Base-by-base conservation (phyloP, 2,888 invertebrate genomes). In the Lottia gigantea region DNA sequence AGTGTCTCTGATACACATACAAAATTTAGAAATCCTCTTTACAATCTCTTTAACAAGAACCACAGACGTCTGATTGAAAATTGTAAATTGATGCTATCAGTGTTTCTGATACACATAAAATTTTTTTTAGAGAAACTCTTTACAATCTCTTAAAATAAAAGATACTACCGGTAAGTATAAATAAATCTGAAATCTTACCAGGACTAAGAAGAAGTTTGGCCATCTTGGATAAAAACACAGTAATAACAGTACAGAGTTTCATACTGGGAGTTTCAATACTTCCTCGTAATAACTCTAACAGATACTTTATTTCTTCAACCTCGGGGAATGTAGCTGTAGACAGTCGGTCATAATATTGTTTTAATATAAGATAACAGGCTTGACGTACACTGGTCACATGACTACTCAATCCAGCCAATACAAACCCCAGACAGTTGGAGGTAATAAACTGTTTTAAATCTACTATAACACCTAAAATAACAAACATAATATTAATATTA, bases 181-280 rank as follows among this genome's bases (percentile, higher is more conserved):
- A 2, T 4, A 31, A 31, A 31, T 31, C 31, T 40, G 11, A 8
- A 8, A 40, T 14, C 23, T 67, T 66, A 87, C 88, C 85, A 0
- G 96, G 95, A 73, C 93, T 92, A 0, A 94, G 92, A 74, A 94
- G 91, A 8, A 95, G 90, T 82, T 93, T 91, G 0, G 93, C 91
- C 19, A 92, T 91, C 80, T 92, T 91, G 0, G 94, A 93, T 69
- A 95, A 90, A 86, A 94, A 95, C 61, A 93, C 89, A 0, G 94
- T 91, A 16, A 92, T 90, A 15, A 93, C 89, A 47, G 91, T 91
- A 11, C 92, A 91, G 16, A 93, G 85, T 64, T 90, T 91, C 64
- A 90, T 89, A 86, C 90, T 86, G 70, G 82, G 72, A 31, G 77
- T 87, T 0, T 89, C 83, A 16, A 93, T 86, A 79, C 94, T 94